Conservation (phyloP, 2,113 vertebrate species). For the Pseudorasbora parva region DNA sequence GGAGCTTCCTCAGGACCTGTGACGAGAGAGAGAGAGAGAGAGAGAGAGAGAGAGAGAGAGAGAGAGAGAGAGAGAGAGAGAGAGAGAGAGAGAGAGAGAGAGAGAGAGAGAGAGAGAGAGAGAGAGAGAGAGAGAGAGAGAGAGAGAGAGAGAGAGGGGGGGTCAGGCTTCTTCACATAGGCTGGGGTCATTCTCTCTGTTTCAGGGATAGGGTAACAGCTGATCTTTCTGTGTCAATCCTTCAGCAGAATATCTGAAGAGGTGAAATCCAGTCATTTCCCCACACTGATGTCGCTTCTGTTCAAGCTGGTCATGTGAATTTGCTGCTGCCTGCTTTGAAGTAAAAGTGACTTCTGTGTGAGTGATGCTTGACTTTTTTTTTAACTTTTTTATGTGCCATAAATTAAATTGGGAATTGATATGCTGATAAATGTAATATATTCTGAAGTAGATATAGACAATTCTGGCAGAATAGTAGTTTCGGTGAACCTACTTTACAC, state of each 20-base stretch:
- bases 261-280: too few relatives aligned
- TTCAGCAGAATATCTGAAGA: too few relatives aligned
- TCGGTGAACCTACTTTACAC: not conserved
- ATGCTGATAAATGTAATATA: not conserved
- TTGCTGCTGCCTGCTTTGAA: too few relatives aligned
- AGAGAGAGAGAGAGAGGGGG: too few relatives aligned
- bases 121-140: not conserved
- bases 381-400: not conserved
- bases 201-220: too few relatives aligned
- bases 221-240: too few relatives aligned
- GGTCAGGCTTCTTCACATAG: too few relatives aligned
- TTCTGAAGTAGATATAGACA: not conserved
- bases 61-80: not conserved
- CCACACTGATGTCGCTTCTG: too few relatives aligned
- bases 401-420: not conserved
- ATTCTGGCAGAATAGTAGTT: not conserved
- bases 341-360: too few relatives aligned
- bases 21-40: not conserved
- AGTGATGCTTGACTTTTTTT: not conserved
- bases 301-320: too few relatives aligned
- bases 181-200: too few relatives aligned
- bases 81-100: not conserved
- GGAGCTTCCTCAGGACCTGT: constrained; percentile 80
- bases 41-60: too few relatives aligned
- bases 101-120: not conserved